Conservation (phyloP, 2,797 vertebrate genomes). For the Rhincodon typus region DNA sequence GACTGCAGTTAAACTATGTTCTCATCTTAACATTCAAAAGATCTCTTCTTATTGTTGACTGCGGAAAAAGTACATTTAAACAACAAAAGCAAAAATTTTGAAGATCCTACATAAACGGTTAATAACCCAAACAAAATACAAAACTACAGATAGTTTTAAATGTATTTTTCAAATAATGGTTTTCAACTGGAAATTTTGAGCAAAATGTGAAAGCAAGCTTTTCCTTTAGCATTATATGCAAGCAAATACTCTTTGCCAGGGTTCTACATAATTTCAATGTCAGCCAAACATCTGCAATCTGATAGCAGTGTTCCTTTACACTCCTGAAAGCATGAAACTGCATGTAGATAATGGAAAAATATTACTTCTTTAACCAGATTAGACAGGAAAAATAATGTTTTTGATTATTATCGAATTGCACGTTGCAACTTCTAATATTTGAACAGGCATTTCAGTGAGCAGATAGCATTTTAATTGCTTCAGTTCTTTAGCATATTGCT, state of each 20-base stretch:
- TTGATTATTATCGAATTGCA: neutral
- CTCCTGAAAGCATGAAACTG: neutral
- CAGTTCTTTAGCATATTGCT: neutral
- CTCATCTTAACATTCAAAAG: neutral
- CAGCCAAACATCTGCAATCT: neutral
- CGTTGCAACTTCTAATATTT: neutral
- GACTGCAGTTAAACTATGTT: neutral
- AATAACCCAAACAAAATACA: neutral
- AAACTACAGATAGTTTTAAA: neutral
- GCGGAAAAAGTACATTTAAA: neutral
- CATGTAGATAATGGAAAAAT: neutral
- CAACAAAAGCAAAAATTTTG: neutral
- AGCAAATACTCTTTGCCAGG: neutral
- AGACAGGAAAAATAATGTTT: neutral
- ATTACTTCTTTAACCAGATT: neutral
- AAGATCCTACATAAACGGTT: too few relatives aligned
- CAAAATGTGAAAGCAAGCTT: neutral
- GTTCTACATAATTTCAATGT: neutral
- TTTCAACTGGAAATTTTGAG: neutral
- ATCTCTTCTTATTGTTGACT: neutral
- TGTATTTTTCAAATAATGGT: neutral
- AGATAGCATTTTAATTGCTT: neutral
- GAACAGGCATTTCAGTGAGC: neutral
- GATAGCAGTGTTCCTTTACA: slow-evolving; percentile 2
- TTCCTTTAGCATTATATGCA: neutral